These are phyloP conservation scores for Bradypus variegatus DNA, from an alignment of 2,797 vertebrate genomes.

Conservation along the genomic window DNA sequence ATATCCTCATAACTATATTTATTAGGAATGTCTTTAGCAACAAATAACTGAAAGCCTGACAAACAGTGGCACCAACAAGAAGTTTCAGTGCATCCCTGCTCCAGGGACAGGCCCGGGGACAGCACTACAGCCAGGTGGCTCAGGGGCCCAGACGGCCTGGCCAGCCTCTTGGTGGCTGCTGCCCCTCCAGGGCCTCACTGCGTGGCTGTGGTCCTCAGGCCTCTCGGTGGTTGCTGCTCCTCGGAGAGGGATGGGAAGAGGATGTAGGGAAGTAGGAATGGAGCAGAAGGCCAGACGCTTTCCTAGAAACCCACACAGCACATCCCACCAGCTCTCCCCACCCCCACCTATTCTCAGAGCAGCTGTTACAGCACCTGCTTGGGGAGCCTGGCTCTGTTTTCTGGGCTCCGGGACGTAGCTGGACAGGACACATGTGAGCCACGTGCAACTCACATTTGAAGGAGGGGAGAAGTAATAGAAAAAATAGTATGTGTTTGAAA, in stretches of 20 bases:
- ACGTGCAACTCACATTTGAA: neutral
- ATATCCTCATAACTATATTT: neutral
- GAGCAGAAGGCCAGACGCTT: neutral
- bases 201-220: neutral
- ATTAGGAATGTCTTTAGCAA: neutral
- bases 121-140: rapidly evolving
- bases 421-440: neutral
- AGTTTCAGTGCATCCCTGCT: neutral
- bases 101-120: too few species aligned
- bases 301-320: neutral
- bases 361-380: neutral
- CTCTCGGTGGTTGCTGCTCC: neutral
- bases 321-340: too few species aligned
- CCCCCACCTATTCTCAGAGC: neutral
- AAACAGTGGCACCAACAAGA: neutral
- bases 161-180: neutral
- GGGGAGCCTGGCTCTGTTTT: too few species aligned
- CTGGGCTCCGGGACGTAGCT: too few species aligned
- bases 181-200: neutral
- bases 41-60: neutral
- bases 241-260: neutral
- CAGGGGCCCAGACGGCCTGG: neutral
- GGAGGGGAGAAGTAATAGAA: neutral
- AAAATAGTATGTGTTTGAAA: neutral
- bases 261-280: neutral